phyloP scores from a whole-genome alignment of 2,888 invertebrate species.

The Sussaba pulchella region DNA sequence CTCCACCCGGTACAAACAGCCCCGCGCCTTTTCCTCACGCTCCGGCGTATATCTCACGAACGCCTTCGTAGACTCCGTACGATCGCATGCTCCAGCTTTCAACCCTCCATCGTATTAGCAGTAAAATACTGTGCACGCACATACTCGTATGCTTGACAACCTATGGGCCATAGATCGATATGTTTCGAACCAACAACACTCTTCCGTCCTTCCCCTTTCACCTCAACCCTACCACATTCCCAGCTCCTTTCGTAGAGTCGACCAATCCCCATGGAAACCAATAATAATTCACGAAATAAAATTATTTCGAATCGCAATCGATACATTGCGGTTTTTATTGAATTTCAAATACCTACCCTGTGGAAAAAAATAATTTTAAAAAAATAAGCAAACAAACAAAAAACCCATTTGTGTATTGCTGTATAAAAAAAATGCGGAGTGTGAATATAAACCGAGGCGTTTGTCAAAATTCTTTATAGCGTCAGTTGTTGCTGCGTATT shows the following conservation, averaged over 20 bases:
- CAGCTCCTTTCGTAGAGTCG: neutral
- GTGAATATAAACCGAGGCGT: slow-evolving; percentile 66
- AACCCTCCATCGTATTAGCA: slow-evolving; percentile 20
- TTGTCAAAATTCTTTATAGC: slow-evolving; percentile 83
- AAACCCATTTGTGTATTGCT: neutral
- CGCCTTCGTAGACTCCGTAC: slow-evolving; percentile 44
- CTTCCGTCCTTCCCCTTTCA: too few species aligned
- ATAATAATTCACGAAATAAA: neutral
- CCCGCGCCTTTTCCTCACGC: neutral
- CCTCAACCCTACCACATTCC: too few species aligned
- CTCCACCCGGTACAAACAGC: too few species aligned
- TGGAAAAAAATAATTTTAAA: too few species aligned
- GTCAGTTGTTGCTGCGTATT: slow-evolving; percentile 61
- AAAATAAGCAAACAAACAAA: neutral
- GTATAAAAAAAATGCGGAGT: neutral
- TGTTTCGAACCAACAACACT: too few species aligned
- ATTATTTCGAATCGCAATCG: neutral
- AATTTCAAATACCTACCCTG: neutral
- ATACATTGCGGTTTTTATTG: neutral
- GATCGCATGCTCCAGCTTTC: slow-evolving; percentile 29
- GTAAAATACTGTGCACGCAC: slow-evolving; percentile 8
- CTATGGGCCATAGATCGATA: neutral
- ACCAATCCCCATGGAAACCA: neutral
- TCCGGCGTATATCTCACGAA: slow-evolving; percentile 28
- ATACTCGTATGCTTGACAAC: neutral